Percentiles rank a stretch among this genome's conserved stretches.
Evolutionary conservation across 2,888 invertebrate species (phyloP).

Genomic region (Ernsta delagoae): DNA sequence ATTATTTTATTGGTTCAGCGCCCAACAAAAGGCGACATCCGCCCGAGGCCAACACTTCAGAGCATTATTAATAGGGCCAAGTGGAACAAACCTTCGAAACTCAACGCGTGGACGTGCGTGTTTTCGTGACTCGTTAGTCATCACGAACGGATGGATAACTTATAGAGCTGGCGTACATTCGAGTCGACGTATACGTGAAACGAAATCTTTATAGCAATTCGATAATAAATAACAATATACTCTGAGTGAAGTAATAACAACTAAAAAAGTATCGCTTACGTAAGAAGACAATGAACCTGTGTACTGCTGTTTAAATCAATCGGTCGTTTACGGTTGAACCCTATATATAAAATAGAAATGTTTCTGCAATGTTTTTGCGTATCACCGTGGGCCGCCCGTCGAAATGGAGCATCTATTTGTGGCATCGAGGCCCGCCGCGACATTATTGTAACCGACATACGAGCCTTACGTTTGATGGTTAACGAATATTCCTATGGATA

Average conservation of each 20-base stretch:
- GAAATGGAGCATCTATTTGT: slow-evolving; percentile 83
- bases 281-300: slow-evolving; percentile 35
- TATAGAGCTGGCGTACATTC: neutral
- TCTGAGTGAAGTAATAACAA: slow-evolving; percentile 10
- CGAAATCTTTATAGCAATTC: slow-evolving; percentile 17
- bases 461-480: slow-evolving; percentile 63
- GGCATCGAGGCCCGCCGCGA: slow-evolving; percentile 81
- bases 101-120: neutral
- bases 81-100: slow-evolving; percentile 21
- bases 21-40: slow-evolving; percentile 58
- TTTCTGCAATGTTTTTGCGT: slow-evolving; percentile 76
- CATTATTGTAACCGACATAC: slow-evolving; percentile 74
- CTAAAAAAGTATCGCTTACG: slow-evolving; percentile 24
- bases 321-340: slow-evolving; percentile 52
- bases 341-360: slow-evolving; percentile 65
- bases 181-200: slow-evolving; percentile 1
- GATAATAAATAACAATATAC: slow-evolving; percentile 2
- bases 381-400: slow-evolving; percentile 75
- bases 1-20: slow-evolving; percentile 71
- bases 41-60: slow-evolving; percentile 58
- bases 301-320: slow-evolving; percentile 28
- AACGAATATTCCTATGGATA: slow-evolving; percentile 55
- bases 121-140: slow-evolving; percentile 13
- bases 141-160: neutral
- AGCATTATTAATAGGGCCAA: slow-evolving; percentile 43